Conservation (phyloP, 1,140 invertebrate species). For the Pararge aegeria region DNA sequence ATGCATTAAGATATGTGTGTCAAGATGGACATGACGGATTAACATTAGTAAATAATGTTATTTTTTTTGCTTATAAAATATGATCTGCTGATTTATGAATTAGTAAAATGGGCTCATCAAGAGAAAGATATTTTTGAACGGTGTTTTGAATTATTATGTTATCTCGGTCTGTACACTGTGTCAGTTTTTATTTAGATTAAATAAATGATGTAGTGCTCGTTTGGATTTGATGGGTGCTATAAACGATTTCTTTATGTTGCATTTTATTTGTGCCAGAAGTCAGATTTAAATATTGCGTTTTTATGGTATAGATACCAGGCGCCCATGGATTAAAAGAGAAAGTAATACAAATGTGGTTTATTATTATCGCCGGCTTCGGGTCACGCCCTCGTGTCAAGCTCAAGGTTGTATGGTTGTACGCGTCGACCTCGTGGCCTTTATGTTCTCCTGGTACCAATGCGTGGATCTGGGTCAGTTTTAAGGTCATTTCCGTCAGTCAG, state of each 20-base stretch:
- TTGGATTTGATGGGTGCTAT: background rate
- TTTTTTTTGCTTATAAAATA: slow-evolving; percentile 3
- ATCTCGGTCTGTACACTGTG: background rate
- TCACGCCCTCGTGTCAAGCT: slow-evolving; percentile 20
- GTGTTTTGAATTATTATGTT: slow-evolving; percentile 1
- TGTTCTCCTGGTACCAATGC: slow-evolving; percentile 13
- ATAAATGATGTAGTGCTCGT: background rate
- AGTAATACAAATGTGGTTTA: slow-evolving; percentile 15
- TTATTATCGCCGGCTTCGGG: slow-evolving; percentile 1
- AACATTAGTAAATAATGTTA: slow-evolving; percentile 23
- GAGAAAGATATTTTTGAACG: slow-evolving; percentile 11
- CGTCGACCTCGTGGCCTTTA: slow-evolving; percentile 14
- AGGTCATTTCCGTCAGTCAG: slow-evolving; percentile 3
- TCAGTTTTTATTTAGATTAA: slow-evolving; percentile 1
- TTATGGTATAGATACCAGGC: too few species aligned
- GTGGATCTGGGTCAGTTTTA: slow-evolving; percentile 16
- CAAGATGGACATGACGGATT: slow-evolving; percentile 31
- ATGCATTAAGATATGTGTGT: slow-evolving; percentile 27
- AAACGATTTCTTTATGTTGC: background rate
- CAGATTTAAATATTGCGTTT: too few species aligned
- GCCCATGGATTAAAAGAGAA: slow-evolving; percentile 14
- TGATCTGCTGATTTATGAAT: slow-evolving; percentile 21
- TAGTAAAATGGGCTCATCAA: slow-evolving; percentile 9
- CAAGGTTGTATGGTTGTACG: slow-evolving; percentile 15
- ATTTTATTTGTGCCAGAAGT: too few species aligned